These are phyloP conservation scores for Brachymystax lenok DNA, from an alignment of 2,797 vertebrate species.

Conservation along the genomic window DNA sequence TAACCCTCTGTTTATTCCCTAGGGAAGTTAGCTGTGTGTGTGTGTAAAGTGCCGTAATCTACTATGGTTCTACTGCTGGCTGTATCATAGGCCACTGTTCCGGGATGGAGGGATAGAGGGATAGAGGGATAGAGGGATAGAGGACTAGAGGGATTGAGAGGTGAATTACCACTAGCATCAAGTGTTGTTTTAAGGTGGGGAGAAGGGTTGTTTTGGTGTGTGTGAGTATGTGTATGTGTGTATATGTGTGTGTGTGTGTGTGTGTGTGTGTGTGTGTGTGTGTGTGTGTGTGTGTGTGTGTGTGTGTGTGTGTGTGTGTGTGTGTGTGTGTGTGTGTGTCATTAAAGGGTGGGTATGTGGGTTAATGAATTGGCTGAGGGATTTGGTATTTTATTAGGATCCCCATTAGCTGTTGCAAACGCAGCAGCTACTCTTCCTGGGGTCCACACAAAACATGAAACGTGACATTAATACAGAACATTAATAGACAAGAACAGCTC, in stretches of 20 bases:
- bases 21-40: not conserved
- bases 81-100: constrained; percentile 47
- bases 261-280: not conserved
- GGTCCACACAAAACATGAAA: too few species aligned
- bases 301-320: not conserved
- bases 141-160: too few species aligned
- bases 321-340: not conserved
- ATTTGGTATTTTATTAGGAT: not conserved
- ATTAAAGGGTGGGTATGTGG: not conserved
- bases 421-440: too few species aligned
- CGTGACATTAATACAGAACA: too few species aligned
- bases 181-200: constrained; percentile 4
- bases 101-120: constrained; percentile 1
- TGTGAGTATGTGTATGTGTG: not conserved
- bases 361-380: not conserved
- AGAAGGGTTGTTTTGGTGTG: not conserved
- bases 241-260: not conserved
- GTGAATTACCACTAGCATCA: constrained; percentile 55
- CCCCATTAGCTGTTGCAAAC: too few species aligned
- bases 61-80: constrained; percentile 46
- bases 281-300: not conserved
- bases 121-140: too few species aligned
- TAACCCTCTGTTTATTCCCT: not conserved
- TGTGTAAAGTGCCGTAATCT: too few species aligned
- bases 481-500: too few species aligned